A percentile compares a stretch with the other conserved stretches of the same genome.
phyloP scores from a whole-genome alignment of 1,140 invertebrate genomes.

The Oedothorax gibbosus region DNA sequence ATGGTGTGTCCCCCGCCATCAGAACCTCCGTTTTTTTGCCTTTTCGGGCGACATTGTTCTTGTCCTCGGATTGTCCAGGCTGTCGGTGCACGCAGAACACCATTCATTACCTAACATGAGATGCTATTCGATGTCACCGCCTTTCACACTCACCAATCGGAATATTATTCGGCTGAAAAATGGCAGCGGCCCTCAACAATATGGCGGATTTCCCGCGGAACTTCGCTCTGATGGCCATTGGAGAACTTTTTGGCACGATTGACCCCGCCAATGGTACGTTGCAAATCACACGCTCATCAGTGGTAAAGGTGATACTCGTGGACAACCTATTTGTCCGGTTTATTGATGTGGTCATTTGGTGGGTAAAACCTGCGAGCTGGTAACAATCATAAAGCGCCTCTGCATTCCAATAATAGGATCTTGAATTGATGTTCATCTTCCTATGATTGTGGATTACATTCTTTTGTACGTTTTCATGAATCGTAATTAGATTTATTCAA shows the following conservation, averaged over 20 bases:
- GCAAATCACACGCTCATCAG: constrained; percentile 17
- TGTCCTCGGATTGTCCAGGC: constrained; percentile 5
- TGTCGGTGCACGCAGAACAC: background rate
- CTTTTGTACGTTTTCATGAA: no score
- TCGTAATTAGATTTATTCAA: no score
- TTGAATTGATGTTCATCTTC: no score
- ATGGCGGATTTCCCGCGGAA: constrained; percentile 53
- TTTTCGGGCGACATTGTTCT: constrained; percentile 19
- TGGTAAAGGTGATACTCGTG: background rate
- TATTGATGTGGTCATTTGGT: no score
- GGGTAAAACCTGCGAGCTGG: no score
- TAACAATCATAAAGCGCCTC: no score
- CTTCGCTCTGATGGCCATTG: constrained; percentile 33
- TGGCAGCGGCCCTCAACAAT: constrained; percentile 34
- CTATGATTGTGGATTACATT: no score
- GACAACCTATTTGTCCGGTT: background rate
- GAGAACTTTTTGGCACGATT: constrained; percentile 44
- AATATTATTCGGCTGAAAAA: constrained; percentile 18
- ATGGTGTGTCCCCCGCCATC: no score
- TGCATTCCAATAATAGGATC: no score
- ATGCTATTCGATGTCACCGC: constrained; percentile 46
- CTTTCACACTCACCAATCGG: constrained; percentile 12
- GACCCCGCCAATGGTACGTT: constrained; percentile 33
- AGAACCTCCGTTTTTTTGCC: constrained; percentile 7
- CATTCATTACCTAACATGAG: constrained; percentile 54